Conservation (phyloP, 2,797 vertebrate species). For the Phataginus tricuspis region DNA sequence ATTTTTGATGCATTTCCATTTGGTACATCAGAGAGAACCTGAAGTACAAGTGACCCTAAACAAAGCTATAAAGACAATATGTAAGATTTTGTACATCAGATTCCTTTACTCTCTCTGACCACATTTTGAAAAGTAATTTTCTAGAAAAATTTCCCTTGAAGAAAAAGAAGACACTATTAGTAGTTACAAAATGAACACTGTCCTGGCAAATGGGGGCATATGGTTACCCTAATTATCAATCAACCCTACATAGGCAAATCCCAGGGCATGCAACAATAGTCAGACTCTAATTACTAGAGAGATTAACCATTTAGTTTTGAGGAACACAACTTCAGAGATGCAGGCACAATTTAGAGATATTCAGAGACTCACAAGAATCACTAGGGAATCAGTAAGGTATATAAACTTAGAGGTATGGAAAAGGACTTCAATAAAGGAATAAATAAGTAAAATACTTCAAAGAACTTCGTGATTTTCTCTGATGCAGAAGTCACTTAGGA, state of each 20-base stretch:
- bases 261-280: background rate
- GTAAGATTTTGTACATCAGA: background rate
- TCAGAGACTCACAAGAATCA: background rate
- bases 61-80: background rate
- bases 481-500: background rate
- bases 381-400: background rate
- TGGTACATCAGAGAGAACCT: background rate
- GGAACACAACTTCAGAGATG: background rate
- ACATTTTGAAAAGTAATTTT: constrained; percentile 25
- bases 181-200: constrained; percentile 21
- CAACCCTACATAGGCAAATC: background rate
- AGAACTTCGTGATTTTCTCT: background rate
- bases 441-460: background rate
- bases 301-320: background rate
- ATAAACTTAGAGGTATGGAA: background rate
- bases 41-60: background rate
- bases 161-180: background rate
- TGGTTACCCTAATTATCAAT: background rate
- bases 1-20: background rate
- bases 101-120: background rate
- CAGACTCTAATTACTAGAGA: background rate
- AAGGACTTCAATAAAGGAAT: background rate
- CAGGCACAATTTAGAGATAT: background rate
- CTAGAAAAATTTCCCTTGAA: constrained; percentile 19
- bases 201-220: background rate